Evolutionary conservation across 2,888 invertebrate genomes (phyloP).

Genomic region (Drosophila macrothrix): DNA sequence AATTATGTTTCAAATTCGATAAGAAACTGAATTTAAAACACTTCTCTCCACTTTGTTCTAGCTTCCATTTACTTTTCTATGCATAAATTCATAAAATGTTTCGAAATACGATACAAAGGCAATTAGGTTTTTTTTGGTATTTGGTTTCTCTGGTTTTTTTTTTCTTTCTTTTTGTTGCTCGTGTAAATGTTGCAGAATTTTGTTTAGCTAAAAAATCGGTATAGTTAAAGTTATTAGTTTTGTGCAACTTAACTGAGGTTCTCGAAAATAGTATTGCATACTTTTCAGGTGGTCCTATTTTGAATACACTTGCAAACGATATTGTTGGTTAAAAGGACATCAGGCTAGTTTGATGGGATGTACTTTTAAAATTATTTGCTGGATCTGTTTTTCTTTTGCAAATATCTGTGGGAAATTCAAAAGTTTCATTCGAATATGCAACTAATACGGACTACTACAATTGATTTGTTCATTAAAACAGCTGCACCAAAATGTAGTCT

Average conservation of each 20-base stretch:
- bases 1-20: constrained; percentile 56
- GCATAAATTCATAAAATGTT: constrained; percentile 77
- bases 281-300: constrained; percentile 67
- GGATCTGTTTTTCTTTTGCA: background rate
- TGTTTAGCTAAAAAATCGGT: constrained; percentile 41
- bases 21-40: constrained; percentile 63
- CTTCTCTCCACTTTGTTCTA: constrained; percentile 34
- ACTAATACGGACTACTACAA: background rate
- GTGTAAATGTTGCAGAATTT: constrained; percentile 52
- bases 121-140: constrained; percentile 65
- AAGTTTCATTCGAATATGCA: background rate
- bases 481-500: background rate
- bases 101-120: constrained; percentile 81
- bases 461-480: background rate
- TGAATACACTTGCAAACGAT: constrained; percentile 25
- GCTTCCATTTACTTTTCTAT: constrained; percentile 52
- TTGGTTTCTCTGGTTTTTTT: constrained; percentile 29
- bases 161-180: constrained; percentile 26
- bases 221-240: constrained; percentile 23
- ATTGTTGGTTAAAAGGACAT: background rate
- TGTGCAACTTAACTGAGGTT: constrained; percentile 43
- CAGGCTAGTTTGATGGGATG: background rate
- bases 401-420: background rate
- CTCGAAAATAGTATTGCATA: constrained; percentile 67
- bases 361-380: background rate